Conservation (phyloP, 2,888 invertebrate species). For the Tetheella fluctuosa region DNA sequence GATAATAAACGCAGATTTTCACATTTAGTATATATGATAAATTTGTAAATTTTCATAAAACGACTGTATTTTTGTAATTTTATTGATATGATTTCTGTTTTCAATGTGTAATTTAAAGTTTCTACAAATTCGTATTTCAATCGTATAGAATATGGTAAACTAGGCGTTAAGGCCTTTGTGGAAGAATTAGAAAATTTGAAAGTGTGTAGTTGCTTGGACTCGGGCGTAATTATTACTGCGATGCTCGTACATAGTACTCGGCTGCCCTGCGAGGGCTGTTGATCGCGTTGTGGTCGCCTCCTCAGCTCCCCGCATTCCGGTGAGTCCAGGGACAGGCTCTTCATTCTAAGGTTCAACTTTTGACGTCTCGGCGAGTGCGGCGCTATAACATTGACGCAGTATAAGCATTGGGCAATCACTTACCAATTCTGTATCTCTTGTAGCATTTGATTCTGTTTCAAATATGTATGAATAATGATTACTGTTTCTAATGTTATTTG, state of each 20-base stretch:
- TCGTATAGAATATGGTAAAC: too few relatives aligned
- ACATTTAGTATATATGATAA: neutral
- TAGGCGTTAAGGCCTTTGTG: neutral
- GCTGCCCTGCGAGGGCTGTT: constrained; percentile 81
- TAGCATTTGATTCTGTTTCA: neutral
- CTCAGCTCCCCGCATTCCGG: constrained; percentile 95
- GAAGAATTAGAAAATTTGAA: constrained; percentile 9
- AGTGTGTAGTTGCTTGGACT: constrained; percentile 67
- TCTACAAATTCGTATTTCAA: too few relatives aligned
- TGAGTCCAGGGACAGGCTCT: constrained; percentile 98
- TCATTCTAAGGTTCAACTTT: constrained; percentile 98
- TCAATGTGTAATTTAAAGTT: too few relatives aligned
- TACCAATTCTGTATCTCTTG: constrained; percentile 21
- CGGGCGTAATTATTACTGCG: constrained; percentile 53
- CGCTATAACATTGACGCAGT: constrained; percentile 86
- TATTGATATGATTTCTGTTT: too few relatives aligned
- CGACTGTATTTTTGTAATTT: neutral
- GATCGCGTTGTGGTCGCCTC: constrained; percentile 84
- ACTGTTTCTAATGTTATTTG: neutral
- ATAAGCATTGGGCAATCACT: constrained; percentile 63
- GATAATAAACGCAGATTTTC: neutral
- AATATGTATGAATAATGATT: neutral
- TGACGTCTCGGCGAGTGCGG: constrained; percentile 98
- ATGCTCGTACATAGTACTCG: constrained; percentile 85
- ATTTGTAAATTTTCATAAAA: too few relatives aligned